Evolutionary conservation across 2,888 invertebrate species (phyloP).

Genomic region (Netelia fuscicornis): DNA sequence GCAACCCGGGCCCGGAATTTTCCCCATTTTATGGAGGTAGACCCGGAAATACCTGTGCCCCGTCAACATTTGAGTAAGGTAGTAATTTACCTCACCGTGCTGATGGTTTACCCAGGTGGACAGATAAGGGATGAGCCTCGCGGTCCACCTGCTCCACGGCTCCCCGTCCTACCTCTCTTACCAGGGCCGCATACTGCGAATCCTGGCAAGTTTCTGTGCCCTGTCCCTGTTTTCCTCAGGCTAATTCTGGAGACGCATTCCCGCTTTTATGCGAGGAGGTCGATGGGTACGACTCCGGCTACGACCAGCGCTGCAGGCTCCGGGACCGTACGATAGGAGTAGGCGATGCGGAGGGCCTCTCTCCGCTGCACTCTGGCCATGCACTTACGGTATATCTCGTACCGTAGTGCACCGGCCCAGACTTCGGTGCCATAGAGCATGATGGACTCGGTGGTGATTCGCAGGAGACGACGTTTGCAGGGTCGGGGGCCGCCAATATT

Average conservation of each 20-base stretch:
- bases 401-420: constrained; percentile 1
- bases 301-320: too few species aligned
- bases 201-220: background rate
- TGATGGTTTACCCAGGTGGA: background rate
- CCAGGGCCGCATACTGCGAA: too few species aligned
- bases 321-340: too few species aligned
- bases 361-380: too few species aligned
- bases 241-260: background rate
- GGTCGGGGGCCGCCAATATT: background rate
- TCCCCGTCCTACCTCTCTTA: too few species aligned
- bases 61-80: background rate
- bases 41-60: constrained; percentile 8
- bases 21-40: constrained; percentile 19
- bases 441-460: too few species aligned
- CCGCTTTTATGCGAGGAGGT: background rate
- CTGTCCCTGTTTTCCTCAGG: background rate
- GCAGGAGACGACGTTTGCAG: background rate
- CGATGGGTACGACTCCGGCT: too few species aligned
- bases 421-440: background rate
- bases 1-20: background rate
- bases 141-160: too few species aligned
- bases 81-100: background rate
- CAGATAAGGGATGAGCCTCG: background rate
- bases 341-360: too few species aligned
- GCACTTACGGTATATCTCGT: background rate